Percentiles rank a stretch among this genome's conserved stretches.
Evolutionary conservation across 2,888 invertebrate species (phyloP).

Genomic region (Drosophila gaucha): DNA sequence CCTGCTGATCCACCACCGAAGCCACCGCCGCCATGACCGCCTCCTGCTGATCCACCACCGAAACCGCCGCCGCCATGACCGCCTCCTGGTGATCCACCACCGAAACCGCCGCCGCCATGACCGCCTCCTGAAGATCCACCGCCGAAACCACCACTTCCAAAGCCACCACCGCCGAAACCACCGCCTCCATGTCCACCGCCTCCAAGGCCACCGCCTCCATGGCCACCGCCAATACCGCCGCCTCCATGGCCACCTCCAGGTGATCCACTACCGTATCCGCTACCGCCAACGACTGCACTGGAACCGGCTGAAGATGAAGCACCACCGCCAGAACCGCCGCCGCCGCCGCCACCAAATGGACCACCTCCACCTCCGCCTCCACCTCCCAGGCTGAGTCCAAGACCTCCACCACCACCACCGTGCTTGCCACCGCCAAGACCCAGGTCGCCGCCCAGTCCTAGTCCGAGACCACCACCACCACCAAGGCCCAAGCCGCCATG

Average conservation of each 20-base stretch:
- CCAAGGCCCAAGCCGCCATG: constrained; percentile 23
- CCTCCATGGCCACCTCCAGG: constrained; percentile 6
- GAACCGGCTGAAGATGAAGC: constrained; percentile 19
- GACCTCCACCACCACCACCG: constrained; percentile 28
- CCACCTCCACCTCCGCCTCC: constrained; percentile 29
- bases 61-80: constrained; percentile 10
- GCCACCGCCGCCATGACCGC: constrained; percentile 5
- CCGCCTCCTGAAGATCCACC: constrained; percentile 10
- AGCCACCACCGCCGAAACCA: constrained; percentile 8
- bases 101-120: not conserved
- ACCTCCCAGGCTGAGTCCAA: constrained; percentile 22
- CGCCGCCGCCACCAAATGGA: not conserved
- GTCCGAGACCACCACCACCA: constrained; percentile 29
- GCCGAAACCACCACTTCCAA: not conserved
- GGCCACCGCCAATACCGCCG: constrained; percentile 11
- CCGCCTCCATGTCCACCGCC: constrained; percentile 19
- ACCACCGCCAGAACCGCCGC: constrained; percentile 19
- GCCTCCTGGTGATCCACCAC: constrained; percentile 7
- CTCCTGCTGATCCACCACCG: constrained; percentile 9
- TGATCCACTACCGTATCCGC: constrained; percentile 11
- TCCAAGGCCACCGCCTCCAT: not conserved
- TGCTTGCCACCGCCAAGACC: constrained; percentile 37
- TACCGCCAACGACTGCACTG: constrained; percentile 13
- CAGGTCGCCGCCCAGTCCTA: constrained; percentile 34
- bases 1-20: constrained; percentile 2